Percentiles rank a stretch among this genome's conserved stretches.
Evolutionary conservation across 2,797 vertebrate species (phyloP).

Genomic region (Fratercula arctica): DNA sequence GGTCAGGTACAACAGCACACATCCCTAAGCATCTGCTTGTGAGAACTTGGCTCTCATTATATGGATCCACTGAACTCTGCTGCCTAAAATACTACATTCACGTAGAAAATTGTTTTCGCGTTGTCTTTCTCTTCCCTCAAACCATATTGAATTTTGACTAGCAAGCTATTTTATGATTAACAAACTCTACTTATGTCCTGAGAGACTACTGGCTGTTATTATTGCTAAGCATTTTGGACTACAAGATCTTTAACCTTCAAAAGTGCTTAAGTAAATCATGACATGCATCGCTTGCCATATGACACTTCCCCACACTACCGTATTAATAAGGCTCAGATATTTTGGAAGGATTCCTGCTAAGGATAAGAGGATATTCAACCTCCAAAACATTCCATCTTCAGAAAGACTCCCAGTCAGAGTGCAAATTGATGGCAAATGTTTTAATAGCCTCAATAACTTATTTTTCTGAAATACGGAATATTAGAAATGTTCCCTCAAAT

Average conservation of each 20-base stretch:
- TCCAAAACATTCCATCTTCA: not conserved
- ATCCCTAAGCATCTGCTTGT: not conserved
- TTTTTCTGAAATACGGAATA: not conserved
- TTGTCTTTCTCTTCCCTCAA: not conserved
- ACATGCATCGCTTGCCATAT: not conserved
- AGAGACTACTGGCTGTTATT: not conserved
- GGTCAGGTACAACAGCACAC: not conserved
- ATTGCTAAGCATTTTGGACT: not conserved
- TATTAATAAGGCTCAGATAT: not conserved
- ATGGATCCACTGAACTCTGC: not conserved
- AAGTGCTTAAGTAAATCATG: conserved; percentile 10
- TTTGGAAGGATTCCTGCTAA: conserved; percentile 45
- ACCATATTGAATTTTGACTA: not conserved
- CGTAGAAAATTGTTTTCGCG: not conserved
- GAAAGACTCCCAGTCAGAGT: not conserved
- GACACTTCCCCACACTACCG: conserved; percentile 1
- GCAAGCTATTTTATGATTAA: not conserved
- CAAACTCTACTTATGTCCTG: not conserved
- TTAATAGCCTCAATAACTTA: not conserved
- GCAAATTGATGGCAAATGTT: not conserved
- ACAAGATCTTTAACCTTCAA: not conserved
- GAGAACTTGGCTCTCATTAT: not conserved
- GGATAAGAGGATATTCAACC: not conserved
- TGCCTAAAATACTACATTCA: not conserved
- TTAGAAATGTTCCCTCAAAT: not conserved